Evolutionary conservation across 2,888 invertebrate genomes (phyloP).

Genomic region (Hololepta plana): DNA sequence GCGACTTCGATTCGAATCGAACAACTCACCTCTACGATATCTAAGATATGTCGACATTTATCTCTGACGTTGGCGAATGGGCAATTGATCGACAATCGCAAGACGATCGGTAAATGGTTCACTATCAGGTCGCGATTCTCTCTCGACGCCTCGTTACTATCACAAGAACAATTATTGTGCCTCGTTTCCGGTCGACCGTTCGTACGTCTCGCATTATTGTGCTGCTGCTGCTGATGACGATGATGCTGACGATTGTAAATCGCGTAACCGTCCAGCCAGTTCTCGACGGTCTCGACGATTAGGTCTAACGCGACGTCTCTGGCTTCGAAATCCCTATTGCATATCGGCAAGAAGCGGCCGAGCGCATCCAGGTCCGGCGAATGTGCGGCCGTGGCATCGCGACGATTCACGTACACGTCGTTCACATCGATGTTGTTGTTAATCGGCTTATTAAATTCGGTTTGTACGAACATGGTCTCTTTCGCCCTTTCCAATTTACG

Average conservation of each 20-base stretch:
- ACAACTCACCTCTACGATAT: constrained; percentile 38
- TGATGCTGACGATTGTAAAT: constrained; percentile 29
- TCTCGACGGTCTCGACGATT: constrained; percentile 32
- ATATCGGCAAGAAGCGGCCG: constrained; percentile 32
- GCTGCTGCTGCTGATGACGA: constrained; percentile 20
- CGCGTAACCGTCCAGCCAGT: constrained; percentile 33
- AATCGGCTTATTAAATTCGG: constrained; percentile 17
- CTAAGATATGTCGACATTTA: constrained; percentile 35
- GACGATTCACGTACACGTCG: too few relatives aligned
- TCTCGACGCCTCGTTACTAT: constrained; percentile 19
- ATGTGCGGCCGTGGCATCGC: constrained; percentile 9
- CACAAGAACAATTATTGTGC: neutral
- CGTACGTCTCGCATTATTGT: constrained; percentile 16
- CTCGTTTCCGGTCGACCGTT: constrained; percentile 11
- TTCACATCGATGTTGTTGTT: constrained; percentile 10
- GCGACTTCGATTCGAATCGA: neutral
- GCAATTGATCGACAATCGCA: constrained; percentile 37
- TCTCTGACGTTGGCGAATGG: constrained; percentile 40
- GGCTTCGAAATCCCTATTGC: constrained; percentile 31
- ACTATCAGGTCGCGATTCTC: constrained; percentile 33
- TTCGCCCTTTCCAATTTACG: too few relatives aligned
- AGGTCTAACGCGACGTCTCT: constrained; percentile 32
- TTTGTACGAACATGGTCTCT: constrained; percentile 25
- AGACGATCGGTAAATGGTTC: constrained; percentile 36
- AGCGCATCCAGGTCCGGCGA: constrained; percentile 28